A percentile compares a stretch with the other conserved stretches of the same genome.
Evolutionary conservation across 1,140 invertebrate genomes (phyloP).

Genomic region (Zaprionus inermis): DNA sequence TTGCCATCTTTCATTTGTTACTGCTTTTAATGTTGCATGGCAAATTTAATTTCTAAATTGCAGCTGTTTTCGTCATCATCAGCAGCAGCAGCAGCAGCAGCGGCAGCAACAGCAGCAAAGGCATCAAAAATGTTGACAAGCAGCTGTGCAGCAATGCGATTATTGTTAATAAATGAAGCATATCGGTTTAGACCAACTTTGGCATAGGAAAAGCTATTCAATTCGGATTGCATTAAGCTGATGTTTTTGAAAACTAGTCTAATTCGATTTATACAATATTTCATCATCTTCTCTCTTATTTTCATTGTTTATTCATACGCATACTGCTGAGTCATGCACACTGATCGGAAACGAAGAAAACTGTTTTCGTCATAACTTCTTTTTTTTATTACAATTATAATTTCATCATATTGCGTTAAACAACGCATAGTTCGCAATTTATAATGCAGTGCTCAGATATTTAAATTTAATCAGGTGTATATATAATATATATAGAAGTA

Average conservation of each 20-base stretch:
- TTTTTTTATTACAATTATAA: constrained; percentile 3
- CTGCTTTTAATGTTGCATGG: constrained; percentile 77
- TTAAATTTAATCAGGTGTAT: not conserved
- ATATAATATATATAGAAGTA: not conserved
- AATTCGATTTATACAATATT: not conserved
- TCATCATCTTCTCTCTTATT: not conserved
- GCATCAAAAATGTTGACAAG: not conserved
- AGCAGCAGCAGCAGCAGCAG: constrained; percentile 22
- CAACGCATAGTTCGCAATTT: no score
- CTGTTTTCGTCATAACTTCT: not conserved
- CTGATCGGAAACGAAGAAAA: not conserved
- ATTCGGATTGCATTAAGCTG: not conserved
- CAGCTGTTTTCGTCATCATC: constrained; percentile 68
- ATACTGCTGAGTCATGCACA: not conserved
- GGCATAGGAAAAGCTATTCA: not conserved
- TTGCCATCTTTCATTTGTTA: constrained; percentile 37
- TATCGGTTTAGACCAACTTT: not conserved
- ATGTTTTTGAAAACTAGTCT: not conserved
- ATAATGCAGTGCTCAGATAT: no score
- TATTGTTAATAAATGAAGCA: not conserved
- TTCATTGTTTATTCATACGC: not conserved
- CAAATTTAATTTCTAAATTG: constrained; percentile 83
- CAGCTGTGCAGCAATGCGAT: constrained; percentile 3
- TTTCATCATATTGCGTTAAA: not conserved
- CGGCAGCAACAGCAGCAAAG: constrained; percentile 21